Evolutionary conservation across 1,140 invertebrate genomes (phyloP), one percentile per base, ranked within the genome.

Genomic region (Brachionus rubens): DNA sequence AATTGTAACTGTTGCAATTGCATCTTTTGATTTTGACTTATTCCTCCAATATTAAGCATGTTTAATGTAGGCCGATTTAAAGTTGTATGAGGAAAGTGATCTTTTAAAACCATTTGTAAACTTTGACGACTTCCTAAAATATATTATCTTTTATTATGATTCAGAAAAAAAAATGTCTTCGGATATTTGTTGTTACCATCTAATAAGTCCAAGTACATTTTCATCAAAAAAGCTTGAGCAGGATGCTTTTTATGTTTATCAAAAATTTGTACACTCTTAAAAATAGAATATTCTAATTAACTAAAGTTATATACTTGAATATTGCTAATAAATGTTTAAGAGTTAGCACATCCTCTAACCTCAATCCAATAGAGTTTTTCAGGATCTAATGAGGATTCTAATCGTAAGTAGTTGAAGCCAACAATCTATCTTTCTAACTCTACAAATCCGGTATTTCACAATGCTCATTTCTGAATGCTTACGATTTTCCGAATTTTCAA

Each of bases 181-280:
- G 19, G 41, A 41, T 14, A 5, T n/a, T 12, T 9, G 56, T 33
- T 41, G n/a, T 79, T 78, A 83, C 83, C 83, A 80, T 84, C 82
- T 47, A 84, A 81, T 10, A 85, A 79, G 77, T 85, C 83, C 24
- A 85, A 76, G 76, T 84, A 85, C 0, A 85, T 77, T 56, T 82
- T 83, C 24, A 85, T 78, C 75, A 81, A 83, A 76, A 81, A 83
- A 79, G 83, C 82, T 77, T 84, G 82, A 9, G 82, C 82, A 54
- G 83, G 83, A 10, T 83, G 76, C 40, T 82, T 82, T 19, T 65
- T 65, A 43, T 43, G 41, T 41, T 80, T 80, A 1, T 82, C 82
- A 28, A 83, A 87, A 79, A 79, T 88, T 85, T 77, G 85, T 79
- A 82, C 88, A 85, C 76, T 88, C 88, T 89, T 82, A 77, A 77